phyloP scores from a whole-genome alignment of 2,888 invertebrate species.

The Unio pictorum region DNA sequence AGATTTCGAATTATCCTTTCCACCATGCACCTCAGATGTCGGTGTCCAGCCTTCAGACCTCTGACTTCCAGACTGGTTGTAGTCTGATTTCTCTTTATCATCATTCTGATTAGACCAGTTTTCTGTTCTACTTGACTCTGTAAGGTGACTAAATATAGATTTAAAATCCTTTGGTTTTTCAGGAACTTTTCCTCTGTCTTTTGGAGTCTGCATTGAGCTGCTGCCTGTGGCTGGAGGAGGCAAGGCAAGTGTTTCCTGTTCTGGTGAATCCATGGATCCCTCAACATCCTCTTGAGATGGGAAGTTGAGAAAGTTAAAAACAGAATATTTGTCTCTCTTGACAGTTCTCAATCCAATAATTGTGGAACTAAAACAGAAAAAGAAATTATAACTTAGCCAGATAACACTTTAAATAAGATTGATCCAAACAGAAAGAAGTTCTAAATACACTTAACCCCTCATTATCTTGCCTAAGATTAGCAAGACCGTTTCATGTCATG shows the following conservation, averaged over 20 bases:
- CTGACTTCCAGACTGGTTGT: no score
- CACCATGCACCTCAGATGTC: not conserved
- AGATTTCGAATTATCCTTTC: no score
- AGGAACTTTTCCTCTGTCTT: conserved; percentile 14
- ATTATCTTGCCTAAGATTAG: no score
- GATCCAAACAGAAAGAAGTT: no score
- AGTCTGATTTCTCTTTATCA: no score
- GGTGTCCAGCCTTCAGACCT: not conserved
- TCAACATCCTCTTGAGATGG: not conserved
- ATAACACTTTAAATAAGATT: no score
- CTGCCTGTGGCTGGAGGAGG: conserved; percentile 1
- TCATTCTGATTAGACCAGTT: not conserved
- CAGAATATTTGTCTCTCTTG: conserved; percentile 80
- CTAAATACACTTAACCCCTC: no score
- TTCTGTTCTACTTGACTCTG: conserved; percentile 8
- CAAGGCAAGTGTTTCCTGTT: conserved; percentile 4
- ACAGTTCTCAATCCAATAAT: conserved; percentile 74
- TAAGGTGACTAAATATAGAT: conserved; percentile 38
- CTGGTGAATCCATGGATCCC: not conserved
- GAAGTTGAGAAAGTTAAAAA: conserved; percentile 82
- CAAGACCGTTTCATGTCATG: no score
- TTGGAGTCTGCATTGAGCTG: conserved; percentile 5
- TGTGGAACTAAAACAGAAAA: conserved; percentile 56
- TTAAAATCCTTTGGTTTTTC: conserved; percentile 27
- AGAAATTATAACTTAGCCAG: not conserved